These are phyloP conservation scores for Bombus ignitus DNA, from an alignment of 1,140 invertebrate genomes.

Conservation along the genomic window DNA sequence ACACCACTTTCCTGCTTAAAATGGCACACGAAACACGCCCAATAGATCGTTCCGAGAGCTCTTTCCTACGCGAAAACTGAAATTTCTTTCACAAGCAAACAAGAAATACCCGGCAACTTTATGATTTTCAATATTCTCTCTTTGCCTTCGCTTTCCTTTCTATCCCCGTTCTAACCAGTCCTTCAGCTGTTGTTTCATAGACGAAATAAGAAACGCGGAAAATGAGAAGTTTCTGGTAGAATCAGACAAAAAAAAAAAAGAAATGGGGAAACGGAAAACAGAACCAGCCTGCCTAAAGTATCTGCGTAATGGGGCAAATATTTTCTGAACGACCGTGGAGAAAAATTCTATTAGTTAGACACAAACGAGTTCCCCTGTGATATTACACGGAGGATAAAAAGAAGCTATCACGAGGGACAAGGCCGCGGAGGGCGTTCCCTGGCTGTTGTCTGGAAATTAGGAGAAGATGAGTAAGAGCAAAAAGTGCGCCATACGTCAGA, in stretches of 20 bases:
- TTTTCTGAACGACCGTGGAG: neutral
- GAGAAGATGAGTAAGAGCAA: neutral
- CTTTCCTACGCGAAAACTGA: neutral
- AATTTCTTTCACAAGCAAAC: neutral
- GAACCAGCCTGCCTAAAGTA: neutral
- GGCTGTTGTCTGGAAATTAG: conserved; percentile 11
- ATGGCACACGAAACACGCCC: conserved; percentile 11
- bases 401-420: neutral
- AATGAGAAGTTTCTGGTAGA: neutral
- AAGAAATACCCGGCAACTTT: neutral
- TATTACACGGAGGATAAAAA: conserved; percentile 10
- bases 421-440: neutral
- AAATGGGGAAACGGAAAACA: neutral
- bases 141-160: neutral
- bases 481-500: neutral
- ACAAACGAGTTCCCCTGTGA: conserved; percentile 8
- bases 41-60: neutral
- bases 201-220: neutral
- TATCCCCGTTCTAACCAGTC: too few species aligned
- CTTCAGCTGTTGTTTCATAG: neutral
- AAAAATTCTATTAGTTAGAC: neutral
- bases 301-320: conserved; percentile 20
- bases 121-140: neutral
- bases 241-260: neutral
- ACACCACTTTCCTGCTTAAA: conserved; percentile 20